phyloP scores from a whole-genome alignment of 2,113 vertebrate species.

The Mugil cephalus region DNA sequence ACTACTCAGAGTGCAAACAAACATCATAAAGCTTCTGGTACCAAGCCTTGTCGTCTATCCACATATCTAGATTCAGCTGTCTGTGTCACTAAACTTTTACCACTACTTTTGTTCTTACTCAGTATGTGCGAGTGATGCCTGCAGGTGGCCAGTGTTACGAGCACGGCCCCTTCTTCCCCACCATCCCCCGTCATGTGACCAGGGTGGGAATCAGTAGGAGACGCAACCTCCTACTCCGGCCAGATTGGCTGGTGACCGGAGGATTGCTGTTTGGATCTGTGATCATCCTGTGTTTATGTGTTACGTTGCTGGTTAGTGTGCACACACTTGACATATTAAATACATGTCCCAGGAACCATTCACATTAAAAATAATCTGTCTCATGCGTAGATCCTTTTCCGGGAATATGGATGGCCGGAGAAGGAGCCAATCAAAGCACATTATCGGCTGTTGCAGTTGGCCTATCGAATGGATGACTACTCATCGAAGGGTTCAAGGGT shows the following conservation, averaged over 20 bases:
- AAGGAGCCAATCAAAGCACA: constrained; percentile 69
- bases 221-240: constrained; percentile 77
- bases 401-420: constrained; percentile 82
- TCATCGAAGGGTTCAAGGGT: constrained; percentile 82
- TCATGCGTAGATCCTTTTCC: constrained; percentile 83
- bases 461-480: constrained; percentile 86
- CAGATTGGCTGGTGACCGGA: constrained; percentile 85
- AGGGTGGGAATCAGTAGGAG: constrained; percentile 86
- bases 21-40: too few species aligned
- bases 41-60: too few species aligned
- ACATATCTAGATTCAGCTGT: too few species aligned
- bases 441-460: constrained; percentile 85
- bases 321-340: neutral
- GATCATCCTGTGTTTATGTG: constrained; percentile 80
- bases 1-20: too few species aligned
- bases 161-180: constrained; percentile 87
- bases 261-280: constrained; percentile 81
- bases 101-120: neutral
- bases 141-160: constrained; percentile 87
- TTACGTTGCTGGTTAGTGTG: constrained; percentile 83
- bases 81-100: neutral
- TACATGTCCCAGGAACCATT: neutral
- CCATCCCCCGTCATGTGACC: constrained; percentile 82
- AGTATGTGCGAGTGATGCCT: constrained; percentile 89
- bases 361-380: constrained; percentile 6